Evolutionary conservation across 2,888 invertebrate genomes (phyloP).

Genomic region (Spialia ferax): DNA sequence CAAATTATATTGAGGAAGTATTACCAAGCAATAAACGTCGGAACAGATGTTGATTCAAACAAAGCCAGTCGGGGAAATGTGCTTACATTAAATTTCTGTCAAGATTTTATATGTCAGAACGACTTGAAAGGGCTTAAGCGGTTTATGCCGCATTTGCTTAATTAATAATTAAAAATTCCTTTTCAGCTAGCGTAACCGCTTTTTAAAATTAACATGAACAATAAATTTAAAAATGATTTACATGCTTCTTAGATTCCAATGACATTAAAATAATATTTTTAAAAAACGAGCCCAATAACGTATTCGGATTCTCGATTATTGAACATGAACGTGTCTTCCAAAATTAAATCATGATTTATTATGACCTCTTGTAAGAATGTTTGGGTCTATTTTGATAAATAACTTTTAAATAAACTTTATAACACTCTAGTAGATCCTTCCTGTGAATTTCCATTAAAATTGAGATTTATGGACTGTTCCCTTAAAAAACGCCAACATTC

Average conservation of each 20-base stretch:
- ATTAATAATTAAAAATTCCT: not conserved
- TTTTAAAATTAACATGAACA: not conserved
- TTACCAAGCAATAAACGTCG: not conserved
- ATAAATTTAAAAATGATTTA: not conserved
- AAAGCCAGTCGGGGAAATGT: not conserved
- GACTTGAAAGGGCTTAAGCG: conserved; percentile 5
- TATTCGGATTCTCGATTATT: not conserved
- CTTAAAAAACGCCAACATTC: conserved; percentile 64
- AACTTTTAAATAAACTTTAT: conserved; percentile 37
- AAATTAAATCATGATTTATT: not conserved
- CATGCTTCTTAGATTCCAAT: too few relatives aligned
- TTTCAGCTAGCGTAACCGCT: not conserved
- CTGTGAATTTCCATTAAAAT: conserved; percentile 44
- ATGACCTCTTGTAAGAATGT: not conserved
- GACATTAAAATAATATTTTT: too few relatives aligned
- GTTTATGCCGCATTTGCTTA: conserved; percentile 4
- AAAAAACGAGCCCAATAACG: not conserved
- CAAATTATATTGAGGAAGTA: too few relatives aligned
- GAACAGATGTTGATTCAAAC: not conserved
- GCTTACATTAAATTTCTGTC: not conserved
- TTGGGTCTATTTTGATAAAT: conserved; percentile 29
- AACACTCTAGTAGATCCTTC: conserved; percentile 3
- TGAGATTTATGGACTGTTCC: conserved; percentile 68
- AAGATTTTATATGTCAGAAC: not conserved
- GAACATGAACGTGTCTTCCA: not conserved